Evolutionary conservation across 2,797 vertebrate species (phyloP).

Genomic region (Liasis olivaceus): DNA sequence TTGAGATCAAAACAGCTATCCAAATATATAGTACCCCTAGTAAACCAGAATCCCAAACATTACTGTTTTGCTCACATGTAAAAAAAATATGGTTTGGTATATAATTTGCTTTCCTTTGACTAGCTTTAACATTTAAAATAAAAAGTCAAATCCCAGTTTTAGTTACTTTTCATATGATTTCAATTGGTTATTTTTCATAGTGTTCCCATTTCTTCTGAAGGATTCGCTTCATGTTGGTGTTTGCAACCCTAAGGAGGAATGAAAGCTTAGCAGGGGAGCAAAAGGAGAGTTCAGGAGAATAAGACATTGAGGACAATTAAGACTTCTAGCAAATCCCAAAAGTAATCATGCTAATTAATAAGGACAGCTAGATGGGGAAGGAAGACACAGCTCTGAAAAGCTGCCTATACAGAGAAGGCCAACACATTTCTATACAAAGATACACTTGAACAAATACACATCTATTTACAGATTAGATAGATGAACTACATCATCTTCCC

Average conservation of each 20-base stretch:
- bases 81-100: background rate
- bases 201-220: background rate
- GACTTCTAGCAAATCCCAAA: background rate
- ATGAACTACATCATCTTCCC: background rate
- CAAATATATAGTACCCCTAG: background rate
- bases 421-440: background rate
- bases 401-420: background rate
- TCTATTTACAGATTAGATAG: background rate
- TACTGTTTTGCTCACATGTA: background rate
- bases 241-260: background rate
- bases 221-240: background rate
- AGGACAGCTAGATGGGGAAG: background rate
- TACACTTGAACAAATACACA: background rate
- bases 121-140: background rate
- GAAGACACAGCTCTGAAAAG: background rate
- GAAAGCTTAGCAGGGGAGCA: background rate
- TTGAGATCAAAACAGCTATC: background rate
- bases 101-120: background rate
- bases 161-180: background rate
- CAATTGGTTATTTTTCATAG: background rate
- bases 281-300: background rate
- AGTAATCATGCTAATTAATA: background rate
- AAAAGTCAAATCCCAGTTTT: background rate
- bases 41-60: background rate
- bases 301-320: background rate